These are phyloP conservation scores for Eufriesea mexicana DNA, from an alignment of 1,140 invertebrate genomes.

Conservation along the genomic window DNA sequence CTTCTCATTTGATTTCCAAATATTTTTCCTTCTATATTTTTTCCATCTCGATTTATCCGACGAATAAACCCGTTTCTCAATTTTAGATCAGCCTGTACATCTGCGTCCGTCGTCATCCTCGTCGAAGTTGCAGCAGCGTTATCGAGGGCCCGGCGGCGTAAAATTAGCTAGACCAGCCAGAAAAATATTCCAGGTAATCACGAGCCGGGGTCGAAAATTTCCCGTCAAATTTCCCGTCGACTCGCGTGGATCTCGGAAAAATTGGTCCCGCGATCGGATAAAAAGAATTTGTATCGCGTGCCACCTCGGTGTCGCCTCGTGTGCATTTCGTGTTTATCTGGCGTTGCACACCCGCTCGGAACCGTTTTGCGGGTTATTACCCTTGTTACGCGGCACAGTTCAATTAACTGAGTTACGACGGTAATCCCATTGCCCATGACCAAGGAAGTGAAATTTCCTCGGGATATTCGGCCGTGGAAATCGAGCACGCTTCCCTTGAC, in stretches of 20 bases:
- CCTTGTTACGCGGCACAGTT: constrained; percentile 70
- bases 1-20: too few relatives aligned
- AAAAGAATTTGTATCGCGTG: constrained; percentile 15
- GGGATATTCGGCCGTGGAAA: constrained; percentile 28
- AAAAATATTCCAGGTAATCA: not conserved
- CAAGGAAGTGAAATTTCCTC: constrained; percentile 65
- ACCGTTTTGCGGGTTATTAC: constrained; percentile 64
- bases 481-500: not conserved
- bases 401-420: constrained; percentile 76
- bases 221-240: too few relatives aligned
- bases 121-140: not conserved
- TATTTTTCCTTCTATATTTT: too few relatives aligned
- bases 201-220: not conserved
- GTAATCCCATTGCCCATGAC: constrained; percentile 64
- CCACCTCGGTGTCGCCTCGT: not conserved
- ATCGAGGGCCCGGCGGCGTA: too few relatives aligned
- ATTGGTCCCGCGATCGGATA: not conserved
- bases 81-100: too few relatives aligned
- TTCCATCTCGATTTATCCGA: too few relatives aligned
- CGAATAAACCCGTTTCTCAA: too few relatives aligned
- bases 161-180: not conserved
- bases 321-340: constrained; percentile 33
- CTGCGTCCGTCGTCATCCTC: not conserved
- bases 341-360: constrained; percentile 8
- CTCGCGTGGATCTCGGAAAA: too few relatives aligned